phyloP scores from a whole-genome alignment of 2,113 vertebrate genomes.

The Rhinoptilus africanus region DNA sequence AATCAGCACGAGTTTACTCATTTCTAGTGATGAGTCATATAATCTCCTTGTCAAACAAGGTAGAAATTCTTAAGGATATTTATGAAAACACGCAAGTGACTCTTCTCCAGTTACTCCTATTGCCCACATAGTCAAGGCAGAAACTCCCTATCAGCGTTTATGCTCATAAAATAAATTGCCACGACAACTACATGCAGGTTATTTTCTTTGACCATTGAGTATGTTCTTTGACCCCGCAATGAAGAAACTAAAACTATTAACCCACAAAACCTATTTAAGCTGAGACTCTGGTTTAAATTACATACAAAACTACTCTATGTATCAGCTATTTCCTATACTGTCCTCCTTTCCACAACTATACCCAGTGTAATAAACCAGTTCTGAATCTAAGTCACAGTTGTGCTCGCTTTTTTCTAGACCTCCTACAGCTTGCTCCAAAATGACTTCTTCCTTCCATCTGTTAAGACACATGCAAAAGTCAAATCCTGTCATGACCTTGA shows the following conservation, averaged over 20 bases:
- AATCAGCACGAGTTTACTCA: background rate
- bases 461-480: background rate
- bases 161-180: background rate
- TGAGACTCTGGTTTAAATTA: background rate
- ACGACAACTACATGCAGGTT: background rate
- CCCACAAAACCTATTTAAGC: background rate
- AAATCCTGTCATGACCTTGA: conserved; percentile 16
- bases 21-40: background rate
- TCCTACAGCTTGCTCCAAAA: conserved; percentile 23
- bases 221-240: background rate
- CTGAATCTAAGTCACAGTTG: background rate
- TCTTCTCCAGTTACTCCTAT: background rate
- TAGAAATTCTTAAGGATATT: background rate
- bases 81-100: background rate
- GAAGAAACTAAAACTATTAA: background rate
- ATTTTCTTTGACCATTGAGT: background rate
- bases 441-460: conserved; percentile 28
- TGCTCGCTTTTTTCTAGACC: background rate
- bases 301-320: background rate
- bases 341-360: background rate
- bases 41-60: background rate
- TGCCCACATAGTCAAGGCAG: background rate
- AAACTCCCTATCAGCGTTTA: background rate
- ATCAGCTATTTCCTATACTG: background rate
- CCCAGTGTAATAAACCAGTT: background rate